Base-by-base conservation (phyloP, 2,888 invertebrate species). In the Drosophila mimica region DNA sequence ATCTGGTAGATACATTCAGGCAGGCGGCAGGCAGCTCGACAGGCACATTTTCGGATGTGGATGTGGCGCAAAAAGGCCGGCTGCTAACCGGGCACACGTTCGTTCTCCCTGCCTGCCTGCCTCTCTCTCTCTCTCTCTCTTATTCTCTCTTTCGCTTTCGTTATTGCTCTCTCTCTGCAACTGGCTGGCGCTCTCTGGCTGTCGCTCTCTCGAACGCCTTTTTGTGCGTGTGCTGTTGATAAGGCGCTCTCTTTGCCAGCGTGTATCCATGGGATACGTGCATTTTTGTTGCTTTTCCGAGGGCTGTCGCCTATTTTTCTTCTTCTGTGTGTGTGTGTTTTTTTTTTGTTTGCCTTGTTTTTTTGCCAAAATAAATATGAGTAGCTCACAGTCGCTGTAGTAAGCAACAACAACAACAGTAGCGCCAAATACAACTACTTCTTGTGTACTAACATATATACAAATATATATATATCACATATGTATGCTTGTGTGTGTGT, bases 21-120 rank as follows among this genome's bases (percentile, higher is more conserved):
- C 40, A 40, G 40, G 9, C 38, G 17, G 17, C 40, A 40, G 40
- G 40, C 53, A 56, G 58, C 67, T 46, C 61, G 61, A 56, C 68
- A 62, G 79, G 63, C 75, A 74, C 56, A 53, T 48, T 56, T 62
- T 65, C 56, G 48, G 53, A 36, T 69, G 71, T 81, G 76, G 61
- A 70, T 72, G 81, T 77, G 58, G 79, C 70, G 68, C 69, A 76
- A 84, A 83, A 88, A 84, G 86, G 71, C 84, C 84, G 84, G 84
- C 84, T 83, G 81, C 73, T 54, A 69, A 65, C 69, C 66, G 76
- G 59, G 59, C 46, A 51, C 53, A 63, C 46, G 53, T 66, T 30
- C 66, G 58, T 59, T 49, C 65, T 43, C 48, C 13, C 30, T 43
- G 48, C 25, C 15, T 6, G 40, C 11, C 56, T 51, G 70, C 54